Percentiles rank a stretch among this genome's conserved stretches.
These are phyloP conservation scores for Puffinus mauretanicus DNA, from an alignment of 2,113 vertebrate genomes.

Conservation along the genomic window DNA sequence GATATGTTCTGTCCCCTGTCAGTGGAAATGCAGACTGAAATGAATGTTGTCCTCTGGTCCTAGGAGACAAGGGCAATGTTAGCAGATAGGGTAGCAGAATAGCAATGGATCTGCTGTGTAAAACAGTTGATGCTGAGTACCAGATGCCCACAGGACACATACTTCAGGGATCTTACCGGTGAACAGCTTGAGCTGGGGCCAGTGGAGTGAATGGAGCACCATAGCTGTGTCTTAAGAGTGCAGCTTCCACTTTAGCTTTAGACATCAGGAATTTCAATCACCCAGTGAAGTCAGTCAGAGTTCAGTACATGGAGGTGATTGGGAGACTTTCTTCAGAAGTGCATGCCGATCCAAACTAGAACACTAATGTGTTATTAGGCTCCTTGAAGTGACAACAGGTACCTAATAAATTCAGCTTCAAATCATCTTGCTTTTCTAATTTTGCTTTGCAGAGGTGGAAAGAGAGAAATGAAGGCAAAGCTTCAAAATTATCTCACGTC, in stretches of 20 bases:
- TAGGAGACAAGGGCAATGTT: rapidly evolving
- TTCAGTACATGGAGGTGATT: background rate
- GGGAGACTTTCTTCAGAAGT: background rate
- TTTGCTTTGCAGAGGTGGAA: background rate
- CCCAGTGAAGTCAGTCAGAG: rapidly evolving
- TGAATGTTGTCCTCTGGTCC: background rate
- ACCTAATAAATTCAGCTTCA: background rate
- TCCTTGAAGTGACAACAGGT: background rate
- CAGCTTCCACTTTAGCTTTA: background rate
- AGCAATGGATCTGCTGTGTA: background rate
- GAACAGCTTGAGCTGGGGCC: background rate
- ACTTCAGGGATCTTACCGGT: background rate
- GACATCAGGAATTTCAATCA: background rate
- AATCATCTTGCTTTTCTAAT: background rate
- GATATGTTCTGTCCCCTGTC: too few species aligned
- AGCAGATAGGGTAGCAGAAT: background rate
- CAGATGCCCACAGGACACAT: rapidly evolving
- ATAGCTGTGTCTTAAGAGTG: background rate
- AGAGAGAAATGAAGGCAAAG: background rate
- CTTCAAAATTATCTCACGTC: background rate
- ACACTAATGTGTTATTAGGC: rapidly evolving
- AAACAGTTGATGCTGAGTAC: background rate
- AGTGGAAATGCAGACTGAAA: background rate
- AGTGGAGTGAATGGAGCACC: background rate
- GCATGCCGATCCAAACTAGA: background rate